Base-by-base conservation (phyloP, 2,888 invertebrate genomes). In the Opisthograptis luteolata region DNA sequence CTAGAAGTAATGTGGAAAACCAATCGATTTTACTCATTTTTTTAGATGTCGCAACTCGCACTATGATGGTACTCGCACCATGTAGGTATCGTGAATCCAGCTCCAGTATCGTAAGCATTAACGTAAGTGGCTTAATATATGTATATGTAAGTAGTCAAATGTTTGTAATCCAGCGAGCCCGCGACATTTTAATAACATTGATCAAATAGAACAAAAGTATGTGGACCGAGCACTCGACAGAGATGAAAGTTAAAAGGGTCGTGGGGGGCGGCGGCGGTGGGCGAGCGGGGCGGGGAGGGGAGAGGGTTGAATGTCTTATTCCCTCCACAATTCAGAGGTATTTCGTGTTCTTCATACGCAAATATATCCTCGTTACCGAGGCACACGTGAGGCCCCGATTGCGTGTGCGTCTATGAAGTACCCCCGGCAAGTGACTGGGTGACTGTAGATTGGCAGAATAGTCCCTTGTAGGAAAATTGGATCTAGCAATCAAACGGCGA, bases 261-360 rank as follows among this genome's bases (percentile, higher is more conserved):
- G 87, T 76, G 80, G 74, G 83, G 25, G 74, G 76, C 66, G 51
- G n/a, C 43, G 49, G 51, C 36, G 58, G 59, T 47, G 60, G 68
- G 40, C 44, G 50, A 39, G 60, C 64, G 66, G 67, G 72, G 69
- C 65, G 64, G 60, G 62, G 73, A 76, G 78, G 66, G 80, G 82
- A 81, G 81, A 75, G 87, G 87, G 88, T 87, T 87, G 87, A 89
- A 89, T 87, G 88, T 88, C 90, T 90, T 88, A 88, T 89, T 88
- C 86, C 87, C 88, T 88, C 88, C 87, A 88, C 90, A 88, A 88
- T 88, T 89, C 88, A 86, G 87, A 90, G 88, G 87, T 90, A 90
- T 90, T 89, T 88, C 90, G 87, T 89, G 89, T 90, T 90, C 89
- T 90, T 90, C 90, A 90, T 90, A 90, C 90, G 90, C 90, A 90